Evolutionary conservation across 1,140 invertebrate genomes (phyloP).

Genomic region (Eriosoma lanigerum): DNA sequence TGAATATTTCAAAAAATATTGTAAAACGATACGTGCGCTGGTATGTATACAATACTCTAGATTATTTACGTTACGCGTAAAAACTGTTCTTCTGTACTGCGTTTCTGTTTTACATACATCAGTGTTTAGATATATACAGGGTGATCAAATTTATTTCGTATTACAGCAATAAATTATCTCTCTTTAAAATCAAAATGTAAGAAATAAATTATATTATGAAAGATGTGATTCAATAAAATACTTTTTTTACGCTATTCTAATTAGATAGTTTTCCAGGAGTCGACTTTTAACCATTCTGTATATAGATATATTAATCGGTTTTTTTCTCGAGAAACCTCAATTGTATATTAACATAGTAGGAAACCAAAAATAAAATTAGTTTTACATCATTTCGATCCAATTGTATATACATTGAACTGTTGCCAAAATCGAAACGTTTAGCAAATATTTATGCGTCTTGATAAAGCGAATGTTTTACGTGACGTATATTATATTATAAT

Average conservation of each 20-base stretch:
- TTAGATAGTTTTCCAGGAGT: too few species aligned
- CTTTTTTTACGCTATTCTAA: too few species aligned
- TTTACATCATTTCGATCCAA: not conserved
- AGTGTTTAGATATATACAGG: too few species aligned
- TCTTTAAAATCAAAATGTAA: too few species aligned
- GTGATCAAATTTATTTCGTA: too few species aligned
- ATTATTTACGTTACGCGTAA: not conserved
- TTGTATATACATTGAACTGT: not conserved
- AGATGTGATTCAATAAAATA: too few species aligned
- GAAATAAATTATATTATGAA: too few species aligned
- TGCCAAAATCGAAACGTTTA: slow-evolving; percentile 5
- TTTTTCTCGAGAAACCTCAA: not conserved
- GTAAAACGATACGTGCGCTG: not conserved
- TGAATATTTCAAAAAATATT: not conserved
- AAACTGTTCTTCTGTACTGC: not conserved
- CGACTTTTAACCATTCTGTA: too few species aligned
- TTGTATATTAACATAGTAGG: not conserved
- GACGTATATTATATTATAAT: too few species aligned
- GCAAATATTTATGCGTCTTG: not conserved
- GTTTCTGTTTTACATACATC: not conserved
- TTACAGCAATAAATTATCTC: too few species aligned
- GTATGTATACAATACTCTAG: not conserved
- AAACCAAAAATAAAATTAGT: slow-evolving; percentile 29
- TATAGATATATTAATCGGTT: not conserved
- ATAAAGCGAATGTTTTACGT: too few species aligned